A percentile compares a stretch with the other conserved stretches of the same genome.
Conservation (phyloP, 2,113 vertebrate genomes). For the Hemiprocne comata region DNA sequence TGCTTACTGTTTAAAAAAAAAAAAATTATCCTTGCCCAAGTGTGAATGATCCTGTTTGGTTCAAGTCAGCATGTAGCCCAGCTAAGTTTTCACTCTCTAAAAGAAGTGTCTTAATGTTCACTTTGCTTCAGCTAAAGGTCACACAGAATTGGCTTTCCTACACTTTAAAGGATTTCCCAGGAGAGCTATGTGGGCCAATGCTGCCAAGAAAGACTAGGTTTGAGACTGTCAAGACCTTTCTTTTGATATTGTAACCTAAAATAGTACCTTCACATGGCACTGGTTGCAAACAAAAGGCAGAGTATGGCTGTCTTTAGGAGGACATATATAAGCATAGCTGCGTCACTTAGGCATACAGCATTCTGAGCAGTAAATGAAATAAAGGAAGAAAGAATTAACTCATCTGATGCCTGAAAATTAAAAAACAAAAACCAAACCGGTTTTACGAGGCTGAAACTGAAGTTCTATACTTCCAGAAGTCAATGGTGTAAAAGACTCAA, state of each 20-base stretch:
- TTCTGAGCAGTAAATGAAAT: neutral
- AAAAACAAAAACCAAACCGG: neutral
- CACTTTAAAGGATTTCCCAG: neutral
- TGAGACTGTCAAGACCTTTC: neutral
- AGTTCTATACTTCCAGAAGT: neutral
- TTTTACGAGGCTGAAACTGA: neutral
- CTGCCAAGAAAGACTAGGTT: neutral
- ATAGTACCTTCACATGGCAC: neutral
- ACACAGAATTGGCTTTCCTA: neutral
- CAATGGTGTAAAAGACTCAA: neutral
- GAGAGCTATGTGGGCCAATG: neutral
- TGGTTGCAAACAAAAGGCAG: neutral
- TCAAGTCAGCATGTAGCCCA: neutral
- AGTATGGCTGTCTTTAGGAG: neutral
- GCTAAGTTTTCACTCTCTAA: neutral
- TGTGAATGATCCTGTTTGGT: neutral
- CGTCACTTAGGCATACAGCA: neutral
- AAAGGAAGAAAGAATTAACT: neutral
- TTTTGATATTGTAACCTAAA: neutral
- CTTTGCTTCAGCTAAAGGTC: neutral
- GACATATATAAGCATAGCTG: neutral
- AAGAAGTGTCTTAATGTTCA: neutral
- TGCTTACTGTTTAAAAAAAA: neutral
- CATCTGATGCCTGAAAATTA: neutral
- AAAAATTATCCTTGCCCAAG: neutral